These are phyloP conservation scores for Coracias cyanogaster DNA, from an alignment of 2,797 vertebrate genomes.

Conservation along the genomic window DNA sequence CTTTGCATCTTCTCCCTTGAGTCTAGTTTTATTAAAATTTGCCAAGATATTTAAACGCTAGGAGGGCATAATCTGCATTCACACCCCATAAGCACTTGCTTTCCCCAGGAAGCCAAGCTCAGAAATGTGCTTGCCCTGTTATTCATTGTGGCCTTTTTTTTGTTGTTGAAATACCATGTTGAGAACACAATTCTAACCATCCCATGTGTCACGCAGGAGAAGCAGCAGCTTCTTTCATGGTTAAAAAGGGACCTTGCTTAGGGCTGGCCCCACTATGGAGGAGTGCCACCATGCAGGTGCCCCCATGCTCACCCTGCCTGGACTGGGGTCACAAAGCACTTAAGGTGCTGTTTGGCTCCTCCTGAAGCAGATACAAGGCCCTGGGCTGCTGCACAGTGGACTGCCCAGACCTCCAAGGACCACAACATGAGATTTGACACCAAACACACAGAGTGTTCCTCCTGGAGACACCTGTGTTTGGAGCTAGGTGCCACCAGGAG, in stretches of 20 bases:
- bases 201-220: not conserved
- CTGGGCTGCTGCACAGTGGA: not conserved
- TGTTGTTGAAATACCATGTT: not conserved
- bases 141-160: not conserved
- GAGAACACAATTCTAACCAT: not conserved
- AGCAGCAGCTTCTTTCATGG: not conserved
- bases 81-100: not conserved
- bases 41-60: not conserved
- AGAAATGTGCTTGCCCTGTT: not conserved
- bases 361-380: not conserved
- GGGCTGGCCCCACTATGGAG: not conserved
- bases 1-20: not conserved
- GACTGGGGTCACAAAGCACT: not conserved
- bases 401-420: not conserved
- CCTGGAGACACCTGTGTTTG: not conserved
- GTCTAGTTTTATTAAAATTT: not conserved
- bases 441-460: not conserved
- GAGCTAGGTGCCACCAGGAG: not conserved
- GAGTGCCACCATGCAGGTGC: not conserved
- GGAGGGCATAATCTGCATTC: not conserved
- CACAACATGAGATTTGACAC: not conserved
- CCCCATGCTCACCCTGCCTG: not conserved
- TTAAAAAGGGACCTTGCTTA: fast-evolving
- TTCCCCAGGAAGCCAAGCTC: not conserved
- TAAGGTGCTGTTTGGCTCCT: not conserved